phyloP scores from a whole-genome alignment of 2,888 invertebrate species.

The Sarcophaga variegata region DNA sequence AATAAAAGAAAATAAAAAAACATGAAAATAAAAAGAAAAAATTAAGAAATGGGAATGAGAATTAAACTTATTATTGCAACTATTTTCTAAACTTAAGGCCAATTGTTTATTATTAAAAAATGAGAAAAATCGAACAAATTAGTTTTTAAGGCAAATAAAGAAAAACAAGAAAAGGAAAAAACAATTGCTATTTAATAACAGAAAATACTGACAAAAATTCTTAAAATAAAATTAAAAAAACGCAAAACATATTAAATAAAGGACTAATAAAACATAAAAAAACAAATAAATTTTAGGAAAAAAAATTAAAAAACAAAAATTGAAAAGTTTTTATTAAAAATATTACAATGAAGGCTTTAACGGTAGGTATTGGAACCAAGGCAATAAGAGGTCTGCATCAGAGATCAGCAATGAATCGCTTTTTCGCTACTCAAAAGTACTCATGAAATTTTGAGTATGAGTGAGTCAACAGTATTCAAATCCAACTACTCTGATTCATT shows the following conservation, averaged over 20 bases:
- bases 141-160: conserved; percentile 13
- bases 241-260: conserved; percentile 37
- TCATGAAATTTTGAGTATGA: too few relatives aligned
- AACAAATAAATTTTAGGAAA: too few relatives aligned
- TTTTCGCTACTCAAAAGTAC: too few relatives aligned
- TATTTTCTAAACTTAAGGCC: conserved; percentile 33
- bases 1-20: too few relatives aligned
- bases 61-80: conserved; percentile 12
- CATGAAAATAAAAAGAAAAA: too few relatives aligned
- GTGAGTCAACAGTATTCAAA: too few relatives aligned
- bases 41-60: too few relatives aligned
- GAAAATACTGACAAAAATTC: background rate
- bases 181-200: background rate
- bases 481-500: too few relatives aligned
- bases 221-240: background rate
- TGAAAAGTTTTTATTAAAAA: background rate
- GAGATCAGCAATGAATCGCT: too few relatives aligned
- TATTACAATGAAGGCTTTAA: too few relatives aligned
- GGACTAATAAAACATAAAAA: conserved; percentile 18
- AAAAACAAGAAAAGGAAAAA: background rate
- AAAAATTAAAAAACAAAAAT: background rate
- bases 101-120: conserved; percentile 35
- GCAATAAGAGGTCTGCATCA: too few relatives aligned
- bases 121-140: conserved; percentile 4
- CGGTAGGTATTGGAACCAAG: too few relatives aligned